Conservation (phyloP, 1,140 invertebrate genomes). For the Drosophila insularis region DNA sequence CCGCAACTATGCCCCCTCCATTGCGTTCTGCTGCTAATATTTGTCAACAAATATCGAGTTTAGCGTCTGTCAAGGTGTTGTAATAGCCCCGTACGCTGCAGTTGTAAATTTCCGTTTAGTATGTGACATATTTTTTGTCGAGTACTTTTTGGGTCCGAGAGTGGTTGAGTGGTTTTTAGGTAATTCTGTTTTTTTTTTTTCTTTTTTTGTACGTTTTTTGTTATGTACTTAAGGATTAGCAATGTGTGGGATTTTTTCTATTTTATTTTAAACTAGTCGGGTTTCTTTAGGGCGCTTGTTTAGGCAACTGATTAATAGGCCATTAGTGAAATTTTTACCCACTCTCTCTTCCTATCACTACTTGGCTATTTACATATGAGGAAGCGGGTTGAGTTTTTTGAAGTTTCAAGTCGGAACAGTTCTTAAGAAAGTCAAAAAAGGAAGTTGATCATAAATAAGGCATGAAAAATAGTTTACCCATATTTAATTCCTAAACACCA, state of each 20-base stretch:
- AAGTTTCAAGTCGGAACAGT: not conserved
- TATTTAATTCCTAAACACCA: not conserved
- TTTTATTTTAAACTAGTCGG: slow-evolving; percentile 24
- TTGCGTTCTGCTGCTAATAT: slow-evolving; percentile 30
- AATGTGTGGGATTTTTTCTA: slow-evolving; percentile 69
- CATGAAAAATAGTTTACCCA: not conserved
- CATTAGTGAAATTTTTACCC: slow-evolving; percentile 44
- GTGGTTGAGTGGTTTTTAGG: slow-evolving; percentile 26
- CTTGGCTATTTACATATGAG: slow-evolving; percentile 36
- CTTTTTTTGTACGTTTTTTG: slow-evolving; percentile 25
- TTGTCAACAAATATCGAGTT: slow-evolving; percentile 75
- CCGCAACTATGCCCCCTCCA: too few relatives aligned
- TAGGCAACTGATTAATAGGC: slow-evolving; percentile 62
- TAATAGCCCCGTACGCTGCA: slow-evolving; percentile 46
- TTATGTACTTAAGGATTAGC: slow-evolving; percentile 63
- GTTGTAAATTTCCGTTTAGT: slow-evolving; percentile 72
- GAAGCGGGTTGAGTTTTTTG: slow-evolving; percentile 10
- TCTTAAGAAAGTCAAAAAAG: not conserved
- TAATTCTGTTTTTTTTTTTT: slow-evolving; percentile 30
- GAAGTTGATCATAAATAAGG: not conserved
- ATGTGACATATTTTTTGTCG: slow-evolving; percentile 62
- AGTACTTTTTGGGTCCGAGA: slow-evolving; percentile 4
- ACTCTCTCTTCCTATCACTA: not conserved
- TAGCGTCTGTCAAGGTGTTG: slow-evolving; percentile 74
- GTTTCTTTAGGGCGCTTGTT: slow-evolving; percentile 47